phyloP scores from a whole-genome alignment of 2,888 invertebrate species.

The Carpatolechia fugitivella region DNA sequence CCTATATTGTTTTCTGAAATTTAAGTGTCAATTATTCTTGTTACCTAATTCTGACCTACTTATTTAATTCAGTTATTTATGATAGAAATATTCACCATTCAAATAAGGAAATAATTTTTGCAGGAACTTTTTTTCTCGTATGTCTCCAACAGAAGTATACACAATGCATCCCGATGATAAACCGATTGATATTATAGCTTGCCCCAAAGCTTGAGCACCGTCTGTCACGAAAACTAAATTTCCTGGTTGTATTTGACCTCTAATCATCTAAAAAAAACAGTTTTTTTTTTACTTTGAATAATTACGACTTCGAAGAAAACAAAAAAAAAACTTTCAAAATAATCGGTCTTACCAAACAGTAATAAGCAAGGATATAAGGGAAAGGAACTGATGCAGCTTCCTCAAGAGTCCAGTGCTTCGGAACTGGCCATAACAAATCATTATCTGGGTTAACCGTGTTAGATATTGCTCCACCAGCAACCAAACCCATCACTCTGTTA shows the following conservation, averaged over 20 bases:
- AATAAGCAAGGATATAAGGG: conserved; percentile 63
- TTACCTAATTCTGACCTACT: too few relatives aligned
- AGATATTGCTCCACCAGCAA: conserved; percentile 72
- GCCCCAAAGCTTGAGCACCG: conserved; percentile 48
- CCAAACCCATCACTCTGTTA: conserved; percentile 81
- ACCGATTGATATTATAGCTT: conserved; percentile 48
- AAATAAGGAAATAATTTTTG: conserved; percentile 39
- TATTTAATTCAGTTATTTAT: too few relatives aligned
- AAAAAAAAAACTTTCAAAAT: too few relatives aligned
- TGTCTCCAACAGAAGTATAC: conserved; percentile 41
- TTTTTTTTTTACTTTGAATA: background rate
- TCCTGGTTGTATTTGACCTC: conserved; percentile 20
- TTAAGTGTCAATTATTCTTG: too few relatives aligned
- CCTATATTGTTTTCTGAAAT: too few relatives aligned
- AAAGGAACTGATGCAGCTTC: conserved; percentile 88
- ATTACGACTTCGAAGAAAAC: background rate
- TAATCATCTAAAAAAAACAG: background rate
- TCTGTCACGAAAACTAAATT: conserved; percentile 40
- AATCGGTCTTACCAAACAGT: conserved; percentile 41
- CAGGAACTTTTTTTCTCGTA: conserved; percentile 39
- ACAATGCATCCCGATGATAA: conserved; percentile 39
- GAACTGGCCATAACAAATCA: conserved; percentile 81
- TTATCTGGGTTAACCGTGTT: conserved; percentile 74
- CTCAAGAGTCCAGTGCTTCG: conserved; percentile 82
- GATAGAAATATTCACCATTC: too few relatives aligned